These are phyloP conservation scores for Pelochelys cantorii DNA, from an alignment of 2,797 vertebrate genomes.

Conservation along the genomic window DNA sequence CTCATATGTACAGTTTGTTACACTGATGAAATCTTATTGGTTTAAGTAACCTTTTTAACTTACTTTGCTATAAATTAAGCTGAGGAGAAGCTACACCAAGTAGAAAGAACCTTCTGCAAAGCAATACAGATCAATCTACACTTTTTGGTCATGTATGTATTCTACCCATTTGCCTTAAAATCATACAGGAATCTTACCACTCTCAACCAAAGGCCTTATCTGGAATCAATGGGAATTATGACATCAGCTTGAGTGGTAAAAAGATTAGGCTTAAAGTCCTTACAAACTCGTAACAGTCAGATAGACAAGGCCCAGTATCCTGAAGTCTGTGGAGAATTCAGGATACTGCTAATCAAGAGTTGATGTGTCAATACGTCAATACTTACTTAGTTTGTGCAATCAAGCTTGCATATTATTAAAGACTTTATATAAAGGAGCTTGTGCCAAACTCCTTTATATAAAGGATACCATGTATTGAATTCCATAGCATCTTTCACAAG, in stretches of 20 bases:
- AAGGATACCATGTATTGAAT: background rate
- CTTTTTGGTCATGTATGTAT: background rate
- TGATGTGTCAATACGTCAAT: background rate
- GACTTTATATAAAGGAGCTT: background rate
- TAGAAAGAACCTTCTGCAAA: background rate
- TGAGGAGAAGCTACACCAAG: background rate
- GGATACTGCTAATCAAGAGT: background rate
- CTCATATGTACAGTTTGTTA: background rate
- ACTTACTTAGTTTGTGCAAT: background rate
- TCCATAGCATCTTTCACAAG: background rate
- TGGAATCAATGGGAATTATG: background rate
- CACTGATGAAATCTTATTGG: background rate
- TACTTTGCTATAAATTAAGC: background rate
- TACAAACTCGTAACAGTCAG: background rate
- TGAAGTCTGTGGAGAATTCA: background rate
- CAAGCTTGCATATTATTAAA: background rate
- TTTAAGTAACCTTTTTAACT: background rate
- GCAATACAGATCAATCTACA: background rate
- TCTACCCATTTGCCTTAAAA: conserved; percentile 89
- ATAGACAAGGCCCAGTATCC: background rate
- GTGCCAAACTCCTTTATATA: background rate
- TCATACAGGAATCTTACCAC: background rate
- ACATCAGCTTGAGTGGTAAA: background rate
- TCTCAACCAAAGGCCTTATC: background rate
- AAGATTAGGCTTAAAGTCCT: background rate